Conservation (phyloP, 2,113 vertebrate species). For the Mus spicilegus region DNA sequence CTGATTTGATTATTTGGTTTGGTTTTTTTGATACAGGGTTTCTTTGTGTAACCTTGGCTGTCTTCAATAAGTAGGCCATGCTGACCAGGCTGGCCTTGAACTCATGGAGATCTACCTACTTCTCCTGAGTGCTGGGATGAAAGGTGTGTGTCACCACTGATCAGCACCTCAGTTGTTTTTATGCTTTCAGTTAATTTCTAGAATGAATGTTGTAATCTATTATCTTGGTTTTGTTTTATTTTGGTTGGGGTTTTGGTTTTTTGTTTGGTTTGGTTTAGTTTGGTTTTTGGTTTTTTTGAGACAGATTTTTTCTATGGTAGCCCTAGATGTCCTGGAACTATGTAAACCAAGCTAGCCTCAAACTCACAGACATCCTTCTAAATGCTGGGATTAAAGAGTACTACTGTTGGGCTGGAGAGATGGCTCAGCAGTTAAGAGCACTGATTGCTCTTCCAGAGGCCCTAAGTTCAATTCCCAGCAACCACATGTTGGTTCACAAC, state of each 20-base stretch:
- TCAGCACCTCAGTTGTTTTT: not conserved
- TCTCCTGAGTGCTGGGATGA: not conserved
- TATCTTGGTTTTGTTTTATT: not conserved
- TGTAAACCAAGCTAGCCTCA: not conserved
- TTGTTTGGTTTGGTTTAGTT: too few species aligned
- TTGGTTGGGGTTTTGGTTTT: not conserved
- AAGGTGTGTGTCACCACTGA: too few species aligned
- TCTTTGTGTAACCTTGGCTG: not conserved
- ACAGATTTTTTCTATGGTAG: not conserved
- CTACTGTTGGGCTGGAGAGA: too few species aligned
- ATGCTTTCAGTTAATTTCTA: conserved; percentile 14
- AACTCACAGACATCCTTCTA: not conserved
- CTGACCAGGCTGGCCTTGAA: not conserved
- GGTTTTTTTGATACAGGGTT: not conserved
- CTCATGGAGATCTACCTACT: not conserved
- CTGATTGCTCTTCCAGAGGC: too few species aligned
- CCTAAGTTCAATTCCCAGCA: too few species aligned
- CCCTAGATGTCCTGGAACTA: not conserved
- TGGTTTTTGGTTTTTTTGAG: not conserved
- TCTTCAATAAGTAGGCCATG: not conserved
- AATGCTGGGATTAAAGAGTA: not conserved
- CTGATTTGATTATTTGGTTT: not conserved
- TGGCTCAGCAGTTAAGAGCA: too few species aligned
- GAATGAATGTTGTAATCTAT: not conserved
- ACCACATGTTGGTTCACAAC: too few species aligned